Base-by-base conservation (phyloP, 2,797 vertebrate species). In the Manis crassicaudata region DNA sequence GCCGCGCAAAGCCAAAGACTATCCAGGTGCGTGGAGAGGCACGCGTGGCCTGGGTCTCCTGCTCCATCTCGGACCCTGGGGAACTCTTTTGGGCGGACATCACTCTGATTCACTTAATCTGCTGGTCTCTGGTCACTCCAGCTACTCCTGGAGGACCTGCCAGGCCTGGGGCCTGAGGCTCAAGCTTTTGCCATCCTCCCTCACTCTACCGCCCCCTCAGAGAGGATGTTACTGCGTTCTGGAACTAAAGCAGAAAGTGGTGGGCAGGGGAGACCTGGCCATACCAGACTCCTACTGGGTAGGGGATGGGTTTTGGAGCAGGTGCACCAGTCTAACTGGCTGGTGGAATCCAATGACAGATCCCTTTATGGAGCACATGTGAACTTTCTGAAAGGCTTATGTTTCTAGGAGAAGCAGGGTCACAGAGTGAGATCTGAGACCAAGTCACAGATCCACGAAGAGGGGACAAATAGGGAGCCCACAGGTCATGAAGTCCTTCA, bases 1-100 rank as follows among this genome's bases (percentile, higher is more conserved):
- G 7, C 2, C 2, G 27, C 13, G 11, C 46, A 46, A 5, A 3
- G 43, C 56, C 0, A 3, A 2, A 54, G 21, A 43, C 13, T 35
- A 37, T 37, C 20, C 46, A 5, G 54, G 40, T 10, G 0, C 2
- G 0, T 11, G 3, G 6, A 32, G 89, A 75, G 54, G 50, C 6
- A 1, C 4, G 3, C 2, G 40, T 27, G 23, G 32, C 58, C 75
- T 60, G 16, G 70, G 70, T 63, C 25, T 37, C 70, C 43, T 29
- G 62, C 23, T 32, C 56, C 56, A 14, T 10, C 25, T 62, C 79
- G 25, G 29, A 40, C 77, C 63, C 40, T 62, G 16, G 0, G 40
- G 17, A 43, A 32, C 43, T 4, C n/a, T 46, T 65, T 72, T 3
- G 3, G 1, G 0, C 1, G 16, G 58, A 7, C 40, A 37, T 7